These are phyloP conservation scores for Gnatocerus cornutus DNA, from an alignment of 2,888 invertebrate genomes.

Conservation along the genomic window DNA sequence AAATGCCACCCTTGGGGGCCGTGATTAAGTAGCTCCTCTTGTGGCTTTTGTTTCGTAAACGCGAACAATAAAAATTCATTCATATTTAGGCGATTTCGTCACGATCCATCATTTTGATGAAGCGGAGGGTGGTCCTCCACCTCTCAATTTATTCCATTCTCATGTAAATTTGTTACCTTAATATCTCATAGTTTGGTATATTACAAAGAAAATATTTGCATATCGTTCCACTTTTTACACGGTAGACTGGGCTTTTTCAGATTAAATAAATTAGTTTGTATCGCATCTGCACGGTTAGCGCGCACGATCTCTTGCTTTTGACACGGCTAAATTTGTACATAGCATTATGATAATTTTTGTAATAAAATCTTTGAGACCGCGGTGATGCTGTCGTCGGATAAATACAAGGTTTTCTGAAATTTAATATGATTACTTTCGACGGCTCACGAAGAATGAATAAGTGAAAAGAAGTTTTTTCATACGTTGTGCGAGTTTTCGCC, in stretches of 20 bases:
- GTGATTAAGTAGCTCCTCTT: conserved; percentile 33
- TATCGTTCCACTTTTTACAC: conserved; percentile 58
- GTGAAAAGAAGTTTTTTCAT: conserved; percentile 39
- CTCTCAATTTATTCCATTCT: conserved; percentile 64
- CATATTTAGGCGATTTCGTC: conserved; percentile 28
- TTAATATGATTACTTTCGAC: conserved; percentile 35
- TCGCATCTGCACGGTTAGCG: conserved; percentile 44
- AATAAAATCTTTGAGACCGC: conserved; percentile 33
- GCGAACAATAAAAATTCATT: conserved; percentile 37
- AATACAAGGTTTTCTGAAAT: conserved; percentile 22
- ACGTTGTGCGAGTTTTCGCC: conserved; percentile 31
- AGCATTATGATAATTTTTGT: conserved; percentile 44
- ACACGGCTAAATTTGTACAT: conserved; percentile 39
- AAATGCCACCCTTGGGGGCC: conserved; percentile 20
- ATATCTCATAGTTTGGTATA: conserved; percentile 58
- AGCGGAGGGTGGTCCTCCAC: conserved; percentile 17
- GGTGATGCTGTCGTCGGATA: conserved; percentile 6
- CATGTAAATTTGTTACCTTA: conserved; percentile 64
- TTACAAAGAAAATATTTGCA: conserved; percentile 62
- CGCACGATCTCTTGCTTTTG: conserved; percentile 35
- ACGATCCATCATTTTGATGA: conserved; percentile 38
- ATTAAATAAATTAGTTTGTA: conserved; percentile 52
- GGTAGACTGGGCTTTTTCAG: conserved; percentile 48
- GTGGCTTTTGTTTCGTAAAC: conserved; percentile 34
- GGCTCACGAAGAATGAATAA: conserved; percentile 31